Base-by-base conservation (phyloP, 2,888 invertebrate genomes). In the Siphonodentalium dalli region DNA sequence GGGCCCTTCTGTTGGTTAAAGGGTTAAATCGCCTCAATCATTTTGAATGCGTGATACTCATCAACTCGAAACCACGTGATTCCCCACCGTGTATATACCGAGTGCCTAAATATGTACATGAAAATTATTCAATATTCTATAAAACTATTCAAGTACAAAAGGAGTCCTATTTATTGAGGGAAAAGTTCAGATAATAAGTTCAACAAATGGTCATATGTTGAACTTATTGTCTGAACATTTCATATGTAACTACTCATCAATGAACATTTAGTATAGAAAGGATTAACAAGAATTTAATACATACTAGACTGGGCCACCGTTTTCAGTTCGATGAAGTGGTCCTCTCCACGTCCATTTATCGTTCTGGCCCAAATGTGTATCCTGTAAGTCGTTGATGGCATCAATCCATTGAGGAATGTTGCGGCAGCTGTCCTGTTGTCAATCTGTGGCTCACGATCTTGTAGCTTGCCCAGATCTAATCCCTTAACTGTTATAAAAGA, bases 371-470 rank as follows among this genome's bases (percentile, higher is more conserved):
- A 86, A 62, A 99, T 90, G 57, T 82, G 81, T 41, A 87, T 80
- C 23, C 86, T 87, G 82, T 99, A 99, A 77, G 92, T 93, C 0
- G 93, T 91, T 69, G 90, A 89, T 0, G 93, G 88, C 66, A 90
- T 87, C 13, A 99, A 84, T 0, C 91, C 90, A 8, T 92, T 91
- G 66, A 97, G 84, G 84, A 93, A 93, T 26, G 91, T 91, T 67
- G 87, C 86, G 42, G 88, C 88, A 60, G 88, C 86, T 56, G 88
- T 87, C 0, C 92, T 90, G 79, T 94, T 89, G 5, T 75, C 82
- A 63, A 96, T 90, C 56, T 73, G 73, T 53, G 90, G 88, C 35
- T 92, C 91, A 76, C 89, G 87, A 66, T 91, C 86, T 80, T 92
- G 91, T 47, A 82, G 63, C 35, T 81, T 76, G 3, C 83, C 83